Evolutionary conservation across 2,797 vertebrate species (phyloP), one percentile per base, ranked within the genome.

Genomic region (Aythya fuligula): DNA sequence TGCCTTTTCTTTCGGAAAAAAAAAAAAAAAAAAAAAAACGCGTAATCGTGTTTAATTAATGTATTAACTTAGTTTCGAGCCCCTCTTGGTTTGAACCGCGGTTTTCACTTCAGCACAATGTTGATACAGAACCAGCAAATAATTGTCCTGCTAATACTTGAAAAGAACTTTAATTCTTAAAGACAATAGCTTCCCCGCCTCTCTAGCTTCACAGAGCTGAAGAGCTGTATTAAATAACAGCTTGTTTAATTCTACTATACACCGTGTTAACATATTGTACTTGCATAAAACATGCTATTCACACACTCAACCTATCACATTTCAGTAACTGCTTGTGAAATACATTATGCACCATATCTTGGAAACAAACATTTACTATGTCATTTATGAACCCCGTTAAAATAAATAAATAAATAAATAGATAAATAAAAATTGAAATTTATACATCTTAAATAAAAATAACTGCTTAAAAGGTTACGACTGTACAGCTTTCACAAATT

Each of bases 261-360:
- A 86, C 76, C 9, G 2, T 64, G 94, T 85, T 95, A 92, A 89
- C 92, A 90, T 95, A 93, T 30, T 95, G 92, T 90, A 94, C 74
- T 92, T 95, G 86, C 61, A 93, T 96, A 91, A 96, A 96, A 95
- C 60, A 94, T 47, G 45, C 93, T 94, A 88, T 91, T 97, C 93
- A 82, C 91, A 93, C n/a, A 91, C 74, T 47, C 83, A 85, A 70
- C 94, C 89, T 92, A 95, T 94, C 90, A 60, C 84, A 87, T 85
- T 90, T 82, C 83, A 87, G 43, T 77, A 91, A 71, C 91, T 80
- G 74, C 88, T 82, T 65, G 74, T 92, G 91, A 95, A 95, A 89
- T 71, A 89, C 53, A 69, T 90, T 90, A 87, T 54, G 69, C 81
- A 66, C 78, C 15, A 3, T 24, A 58, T 94, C 72, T 76, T 88